Evolutionary conservation across 2,113 vertebrate genomes (phyloP), one percentile per base, ranked within the genome.

Genomic region (Pachypanchax playfairii): DNA sequence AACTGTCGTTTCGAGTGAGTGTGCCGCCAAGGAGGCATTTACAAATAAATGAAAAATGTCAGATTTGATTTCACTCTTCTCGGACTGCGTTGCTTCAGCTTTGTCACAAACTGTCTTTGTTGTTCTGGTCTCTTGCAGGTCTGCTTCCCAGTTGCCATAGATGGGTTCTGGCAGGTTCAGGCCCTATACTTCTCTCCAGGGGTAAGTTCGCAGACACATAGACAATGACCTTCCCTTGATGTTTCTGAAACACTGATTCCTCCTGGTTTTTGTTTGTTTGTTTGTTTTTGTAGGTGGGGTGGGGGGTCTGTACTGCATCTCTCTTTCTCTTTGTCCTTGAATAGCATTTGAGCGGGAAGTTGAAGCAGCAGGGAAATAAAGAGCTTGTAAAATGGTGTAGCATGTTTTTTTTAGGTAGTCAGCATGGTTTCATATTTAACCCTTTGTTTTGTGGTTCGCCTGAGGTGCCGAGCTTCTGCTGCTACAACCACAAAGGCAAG

Each of bases 11-110:
- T 92, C 93, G 91, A 95, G 93, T 96, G 94, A 96, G 91, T 89
- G 84, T 93, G 79, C 91, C 93, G 92, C 93, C 93, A 93, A 92
- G 91, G 93, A 95, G 90, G 90, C 95, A 96, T 97, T 98, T 98
- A 98, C 95, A 98, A 97, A 99, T 98, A 99, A 97, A 99, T 98
- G 95, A 98, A 98, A 98, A 99, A 96, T 95, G 97, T 96, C 96
- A 98, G 95, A 96, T 94, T 94, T 94, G 94, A 96, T 98, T 96
- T 94, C 77, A 87, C 89, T 95, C 79, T 85, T 93, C 92, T 84
- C 70, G 82, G 92, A 92, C 82, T 82, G 88, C 84, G 79, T 80
- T 50, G 65, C 94, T 94, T 95, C 94, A 94, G 93, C 91, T 95
- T 95, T 94, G 95, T 96, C 96, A 95, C 92, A 93, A 94, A 92